Evolutionary conservation across 53 echinoderm and acorn worm species (phyloP).

Genomic region (Holothuria leucospilota): DNA sequence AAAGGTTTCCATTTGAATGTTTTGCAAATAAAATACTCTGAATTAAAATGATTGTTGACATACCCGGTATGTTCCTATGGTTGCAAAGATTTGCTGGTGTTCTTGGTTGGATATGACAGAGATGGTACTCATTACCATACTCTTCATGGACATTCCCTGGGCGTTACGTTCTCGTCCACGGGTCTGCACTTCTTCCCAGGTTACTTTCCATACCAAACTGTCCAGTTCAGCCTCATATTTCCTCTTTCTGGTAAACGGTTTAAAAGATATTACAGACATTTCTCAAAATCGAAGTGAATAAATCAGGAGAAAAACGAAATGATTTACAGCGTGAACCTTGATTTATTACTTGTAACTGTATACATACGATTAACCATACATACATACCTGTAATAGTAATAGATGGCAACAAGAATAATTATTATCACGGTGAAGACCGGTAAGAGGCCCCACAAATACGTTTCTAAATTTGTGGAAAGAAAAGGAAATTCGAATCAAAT

Average conservation of each 20-base stretch:
- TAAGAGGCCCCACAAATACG: conserved; percentile 66
- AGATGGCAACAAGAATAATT: conserved; percentile 17
- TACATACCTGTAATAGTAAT: conserved; percentile 75
- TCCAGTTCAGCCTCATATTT: conserved; percentile 93
- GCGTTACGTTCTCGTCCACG: conserved; percentile 59
- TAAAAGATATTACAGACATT: no score
- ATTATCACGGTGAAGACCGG: conserved; percentile 61
- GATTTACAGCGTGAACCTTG: background rate
- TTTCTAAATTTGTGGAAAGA: background rate
- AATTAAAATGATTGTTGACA: background rate
- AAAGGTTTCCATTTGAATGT: background rate
- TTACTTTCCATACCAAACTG: conserved; percentile 98
- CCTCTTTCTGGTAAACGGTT: conserved; percentile 63
- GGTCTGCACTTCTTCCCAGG: conserved; percentile 87
- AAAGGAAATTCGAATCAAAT: background rate
- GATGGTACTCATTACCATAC: conserved; percentile 94
- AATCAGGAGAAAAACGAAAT: background rate
- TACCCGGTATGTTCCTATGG: conserved; percentile 93
- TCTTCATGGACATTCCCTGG: conserved; percentile 95
- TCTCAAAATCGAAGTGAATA: no score
- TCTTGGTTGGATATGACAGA: conserved; percentile 93
- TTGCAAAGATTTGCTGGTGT: conserved; percentile 92
- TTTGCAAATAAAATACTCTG: background rate
- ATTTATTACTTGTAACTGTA: background rate
- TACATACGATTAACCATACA: no score